Evolutionary conservation across 2,888 invertebrate genomes (phyloP), one percentile per base, ranked within the genome.

Genomic region (Heliconius sara): DNA sequence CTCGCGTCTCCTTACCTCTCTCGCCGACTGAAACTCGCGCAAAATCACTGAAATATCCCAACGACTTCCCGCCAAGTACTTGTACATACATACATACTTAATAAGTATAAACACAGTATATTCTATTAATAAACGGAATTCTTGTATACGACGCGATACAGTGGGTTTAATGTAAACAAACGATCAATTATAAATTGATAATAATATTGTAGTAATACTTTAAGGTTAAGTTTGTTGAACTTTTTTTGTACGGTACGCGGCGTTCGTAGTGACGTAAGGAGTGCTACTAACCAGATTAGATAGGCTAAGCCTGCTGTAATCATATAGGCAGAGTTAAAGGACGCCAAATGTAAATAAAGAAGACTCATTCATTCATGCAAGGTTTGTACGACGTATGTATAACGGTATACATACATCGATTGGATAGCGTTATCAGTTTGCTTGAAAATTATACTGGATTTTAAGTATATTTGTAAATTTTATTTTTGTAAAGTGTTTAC

Each of bases 271-370:
- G 94, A 93, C 93, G 93, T 93, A 90, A 89, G 82, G 83, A 78
- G 83, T 93, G 92, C 91, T 91, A 85, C 89, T 93, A 94, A 94
- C 91, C 90, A 91, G 93, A 93, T 93, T 93, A 94, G 89, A 89
- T 89, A 91, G 88, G 89, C 86, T 92, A 89, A 93, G 91, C 91
- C 90, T 86, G 90, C 82, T 80, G 79, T 81, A 78, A 78, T 82
- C 78, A 81, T 81, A 67, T 90, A 88, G 88, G 86, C 87, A 88
- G 87, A 84, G 84, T 84, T 84, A 86, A 87, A 89, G 88, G 89
- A 89, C 88, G 86, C 81, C 82, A 79, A 84, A 88, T 87, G 87
- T 86, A 89, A 88, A 90, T 87, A 86, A 30, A 66, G 68, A 75
- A 82, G 85, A 83, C 84, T 71, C 81, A 84, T 87, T 88, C 89